Conservation (phyloP, 2,113 vertebrate genomes). For the Apteryx owenii region DNA sequence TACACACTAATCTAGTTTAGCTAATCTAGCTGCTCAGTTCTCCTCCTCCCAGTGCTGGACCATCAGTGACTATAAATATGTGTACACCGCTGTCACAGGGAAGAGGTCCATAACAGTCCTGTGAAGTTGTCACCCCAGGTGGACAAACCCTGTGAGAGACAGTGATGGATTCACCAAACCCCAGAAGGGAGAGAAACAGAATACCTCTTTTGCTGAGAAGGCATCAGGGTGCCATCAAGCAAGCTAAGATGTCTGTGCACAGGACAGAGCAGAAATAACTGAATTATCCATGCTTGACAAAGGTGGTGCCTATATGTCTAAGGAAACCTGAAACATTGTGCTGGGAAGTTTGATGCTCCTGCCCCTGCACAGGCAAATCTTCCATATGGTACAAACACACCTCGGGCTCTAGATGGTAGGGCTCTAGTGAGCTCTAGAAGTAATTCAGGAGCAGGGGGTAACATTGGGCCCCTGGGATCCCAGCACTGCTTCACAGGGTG, state of each 20-base stretch:
- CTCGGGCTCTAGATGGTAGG: not conserved
- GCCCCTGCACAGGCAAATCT: not conserved
- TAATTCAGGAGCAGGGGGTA: not conserved
- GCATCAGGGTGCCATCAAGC: not conserved
- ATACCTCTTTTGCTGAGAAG: not conserved
- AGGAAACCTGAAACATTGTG: not conserved
- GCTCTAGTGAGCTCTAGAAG: not conserved
- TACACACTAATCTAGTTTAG: not conserved
- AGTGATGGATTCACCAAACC: not conserved
- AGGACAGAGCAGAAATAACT: not conserved
- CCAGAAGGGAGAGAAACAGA: not conserved
- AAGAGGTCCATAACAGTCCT: not conserved
- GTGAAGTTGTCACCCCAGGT: not conserved
- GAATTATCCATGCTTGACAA: not conserved
- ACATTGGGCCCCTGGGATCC: not conserved
- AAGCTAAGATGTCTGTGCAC: not conserved
- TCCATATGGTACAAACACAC: not conserved
- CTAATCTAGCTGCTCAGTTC: not conserved
- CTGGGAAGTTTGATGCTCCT: not conserved
- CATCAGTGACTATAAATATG: not conserved
- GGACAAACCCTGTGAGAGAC: not conserved
- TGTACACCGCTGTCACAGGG: not conserved
- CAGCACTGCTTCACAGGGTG: not conserved
- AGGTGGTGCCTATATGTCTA: not conserved
- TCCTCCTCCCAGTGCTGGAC: not conserved